Conservation (phyloP, 2,888 invertebrate genomes). For the Oscheius sp. region DNA sequence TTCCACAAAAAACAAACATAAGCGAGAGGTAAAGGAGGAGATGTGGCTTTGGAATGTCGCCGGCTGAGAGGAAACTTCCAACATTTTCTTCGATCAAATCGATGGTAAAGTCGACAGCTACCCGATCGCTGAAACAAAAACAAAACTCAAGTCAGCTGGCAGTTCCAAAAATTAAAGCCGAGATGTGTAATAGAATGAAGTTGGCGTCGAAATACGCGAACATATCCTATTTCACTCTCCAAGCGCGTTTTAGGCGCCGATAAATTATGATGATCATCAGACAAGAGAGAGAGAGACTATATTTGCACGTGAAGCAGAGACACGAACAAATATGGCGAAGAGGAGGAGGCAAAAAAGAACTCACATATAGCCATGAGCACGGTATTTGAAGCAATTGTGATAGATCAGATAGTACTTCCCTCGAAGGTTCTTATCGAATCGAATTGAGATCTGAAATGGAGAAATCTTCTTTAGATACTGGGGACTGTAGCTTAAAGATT, state of each 20-base stretch:
- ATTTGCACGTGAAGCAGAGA: not conserved
- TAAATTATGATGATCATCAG: slow-evolving; percentile 1
- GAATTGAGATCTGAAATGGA: slow-evolving; percentile 61
- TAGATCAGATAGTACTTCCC: slow-evolving; percentile 94
- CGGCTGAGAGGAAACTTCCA: slow-evolving; percentile 73
- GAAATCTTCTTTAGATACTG: no score
- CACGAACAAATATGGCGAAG: not conserved
- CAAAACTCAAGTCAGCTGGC: not conserved
- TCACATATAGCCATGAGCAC: slow-evolving; percentile 60
- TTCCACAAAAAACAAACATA: slow-evolving; percentile 86
- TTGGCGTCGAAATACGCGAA: not conserved
- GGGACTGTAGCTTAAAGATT: no score
- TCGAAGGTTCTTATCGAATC: slow-evolving; percentile 73
- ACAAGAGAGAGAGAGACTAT: slow-evolving; percentile 1
- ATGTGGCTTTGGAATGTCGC: slow-evolving; percentile 92
- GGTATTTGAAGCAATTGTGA: slow-evolving; percentile 83
- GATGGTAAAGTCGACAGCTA: slow-evolving; percentile 72
- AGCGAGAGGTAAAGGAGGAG: slow-evolving; percentile 90
- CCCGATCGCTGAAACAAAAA: slow-evolving; percentile 56
- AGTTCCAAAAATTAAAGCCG: no score
- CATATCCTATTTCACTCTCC: not conserved
- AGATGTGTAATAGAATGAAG: not conserved
- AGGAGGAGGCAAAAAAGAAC: not conserved
- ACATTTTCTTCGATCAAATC: slow-evolving; percentile 85
- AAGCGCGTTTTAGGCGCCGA: not conserved